Evolutionary conservation across 92 coral and sea anemone genomes (phyloP), one percentile per base, ranked within the genome.

Genomic region (Virgularia gustaviana): DNA sequence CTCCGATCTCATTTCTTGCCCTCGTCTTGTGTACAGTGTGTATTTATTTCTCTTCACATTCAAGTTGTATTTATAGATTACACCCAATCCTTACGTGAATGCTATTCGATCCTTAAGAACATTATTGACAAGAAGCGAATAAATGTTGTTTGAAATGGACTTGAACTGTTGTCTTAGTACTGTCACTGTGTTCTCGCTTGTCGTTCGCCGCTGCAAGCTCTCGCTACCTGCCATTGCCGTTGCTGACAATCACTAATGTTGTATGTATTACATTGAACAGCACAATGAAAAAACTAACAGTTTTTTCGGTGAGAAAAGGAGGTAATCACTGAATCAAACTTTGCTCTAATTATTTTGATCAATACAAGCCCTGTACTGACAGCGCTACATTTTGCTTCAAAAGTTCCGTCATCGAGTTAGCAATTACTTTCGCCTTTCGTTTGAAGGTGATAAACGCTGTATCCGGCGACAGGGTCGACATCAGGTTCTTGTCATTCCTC

Each of bases 131-230:
- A 53, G 45, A 68, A 43, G 22, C 60, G 61, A 68, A 68, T 68
- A 68, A 68, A 68, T 68, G 75, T 68, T 68, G 75, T 68, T 68
- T 68, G 55, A 68, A 30, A 68, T 68, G 60, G 61, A 68, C 75
- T 68, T 68, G 75, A 49, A 45, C 51, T 68, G 75, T 68, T 68
- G 47, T 68, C 75, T 20, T 39, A 30, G n/a, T n/a, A n/a, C n/a
- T n/a, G n/a, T n/a, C n/a, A n/a, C n/a, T n/a, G n/a, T n/a, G n/a
- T n/a, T n/a, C n/a, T n/a, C n/a, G n/a, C n/a, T n/a, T n/a, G n/a
- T n/a, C n/a, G n/a, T n/a, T n/a, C n/a, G n/a, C n/a, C n/a, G n/a
- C n/a, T n/a, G n/a, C n/a, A n/a, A n/a, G n/a, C n/a, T n/a, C n/a
- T n/a, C n/a, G n/a, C n/a, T n/a, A n/a, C n/a, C n/a, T n/a, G n/a